A percentile compares a stretch with the other conserved stretches of the same genome.
These are phyloP conservation scores for Folsomia manolachei DNA, from an alignment of 2,888 invertebrate genomes.

Conservation along the genomic window DNA sequence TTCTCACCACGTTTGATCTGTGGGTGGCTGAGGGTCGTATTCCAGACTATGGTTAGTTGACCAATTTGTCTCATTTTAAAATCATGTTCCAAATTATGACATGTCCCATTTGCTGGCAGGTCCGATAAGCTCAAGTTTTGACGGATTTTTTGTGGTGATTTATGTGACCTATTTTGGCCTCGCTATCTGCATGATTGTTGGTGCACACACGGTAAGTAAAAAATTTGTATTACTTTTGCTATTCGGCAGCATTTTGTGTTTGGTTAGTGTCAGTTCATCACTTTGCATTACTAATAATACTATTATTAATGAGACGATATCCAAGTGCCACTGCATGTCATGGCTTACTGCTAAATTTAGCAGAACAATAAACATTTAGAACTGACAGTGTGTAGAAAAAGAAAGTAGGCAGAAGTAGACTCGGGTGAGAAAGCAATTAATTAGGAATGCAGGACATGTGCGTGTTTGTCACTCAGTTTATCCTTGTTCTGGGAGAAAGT, in stretches of 20 bases:
- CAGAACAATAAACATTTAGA: too few species aligned
- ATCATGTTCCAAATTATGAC: too few species aligned
- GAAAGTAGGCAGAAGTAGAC: not conserved
- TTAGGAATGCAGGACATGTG: slow-evolving; percentile 20
- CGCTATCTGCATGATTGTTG: slow-evolving; percentile 44
- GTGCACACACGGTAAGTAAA: slow-evolving; percentile 44
- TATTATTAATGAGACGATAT: too few species aligned
- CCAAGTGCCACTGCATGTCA: not conserved
- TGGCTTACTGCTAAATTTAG: not conserved
- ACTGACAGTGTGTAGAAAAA: not conserved
- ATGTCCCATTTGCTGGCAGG: slow-evolving; percentile 21
- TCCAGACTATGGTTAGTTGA: slow-evolving; percentile 41
- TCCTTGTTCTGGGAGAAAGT: not conserved
- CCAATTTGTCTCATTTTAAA: too few species aligned
- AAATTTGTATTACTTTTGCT: slow-evolving; percentile 21
- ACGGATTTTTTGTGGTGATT: slow-evolving; percentile 43
- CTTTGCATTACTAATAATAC: too few species aligned
- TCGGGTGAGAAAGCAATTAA: not conserved
- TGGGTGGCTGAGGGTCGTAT: slow-evolving; percentile 46
- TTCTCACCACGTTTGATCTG: slow-evolving; percentile 46
- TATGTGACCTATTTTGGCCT: slow-evolving; percentile 47
- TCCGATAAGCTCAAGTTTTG: slow-evolving; percentile 44
- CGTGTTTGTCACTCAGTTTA: too few species aligned
- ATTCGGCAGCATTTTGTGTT: not conserved
- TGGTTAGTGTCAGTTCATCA: too few species aligned